Percentiles rank a stretch among this genome's conserved stretches.
Conservation (phyloP, 2,888 invertebrate species). For the Alcis repandata region DNA sequence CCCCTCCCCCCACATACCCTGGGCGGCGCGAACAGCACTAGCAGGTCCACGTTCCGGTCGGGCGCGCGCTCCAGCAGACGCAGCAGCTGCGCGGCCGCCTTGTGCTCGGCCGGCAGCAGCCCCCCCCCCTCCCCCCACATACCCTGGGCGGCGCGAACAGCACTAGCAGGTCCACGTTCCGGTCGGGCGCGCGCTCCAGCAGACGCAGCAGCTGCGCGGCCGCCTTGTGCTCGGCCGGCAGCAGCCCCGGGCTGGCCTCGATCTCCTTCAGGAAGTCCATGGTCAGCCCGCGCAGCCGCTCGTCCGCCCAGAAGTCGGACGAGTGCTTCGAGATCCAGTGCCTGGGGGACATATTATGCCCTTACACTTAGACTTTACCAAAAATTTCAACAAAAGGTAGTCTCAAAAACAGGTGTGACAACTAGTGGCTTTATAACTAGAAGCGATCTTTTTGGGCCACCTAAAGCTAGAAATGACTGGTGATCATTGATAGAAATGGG, state of each 20-base stretch:
- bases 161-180: slow-evolving; percentile 89
- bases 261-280: slow-evolving; percentile 96
- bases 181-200: slow-evolving; percentile 91
- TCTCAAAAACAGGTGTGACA: too few relatives aligned
- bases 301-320: slow-evolving; percentile 94
- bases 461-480: too few relatives aligned
- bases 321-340: slow-evolving; percentile 97
- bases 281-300: slow-evolving; percentile 90
- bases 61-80: slow-evolving; percentile 93
- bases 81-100: slow-evolving; percentile 88
- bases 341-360: slow-evolving; percentile 65
- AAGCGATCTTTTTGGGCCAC: too few relatives aligned
- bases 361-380: not conserved
- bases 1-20: too few relatives aligned
- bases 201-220: slow-evolving; percentile 93
- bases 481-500: too few relatives aligned
- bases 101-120: not conserved
- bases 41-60: slow-evolving; percentile 89
- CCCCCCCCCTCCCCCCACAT: too few relatives aligned
- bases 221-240: slow-evolving; percentile 96
- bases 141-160: slow-evolving; percentile 90
- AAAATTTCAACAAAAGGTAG: not conserved
- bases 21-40: slow-evolving; percentile 89
- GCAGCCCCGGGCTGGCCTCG: slow-evolving; percentile 92
- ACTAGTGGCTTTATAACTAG: too few relatives aligned